Evolutionary conservation across 2,888 invertebrate species (phyloP), one percentile per base, ranked within the genome.

Genomic region (Sceliomorpha sp.): DNA sequence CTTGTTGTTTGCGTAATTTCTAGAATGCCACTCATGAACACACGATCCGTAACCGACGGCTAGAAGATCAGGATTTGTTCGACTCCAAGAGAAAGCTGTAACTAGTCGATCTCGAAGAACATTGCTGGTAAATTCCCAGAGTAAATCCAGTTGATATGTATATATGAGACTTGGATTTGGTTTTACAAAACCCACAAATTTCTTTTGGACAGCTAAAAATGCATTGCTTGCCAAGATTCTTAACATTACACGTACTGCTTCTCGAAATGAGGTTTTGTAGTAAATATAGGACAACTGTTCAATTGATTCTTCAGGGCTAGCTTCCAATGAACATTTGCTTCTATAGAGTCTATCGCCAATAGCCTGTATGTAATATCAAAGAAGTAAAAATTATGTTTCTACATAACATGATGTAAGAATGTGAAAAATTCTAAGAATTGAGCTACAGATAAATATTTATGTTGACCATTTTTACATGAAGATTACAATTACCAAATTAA

Each of bases 181-280:
- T 62, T 89, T 86, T 0, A 89, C 81, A 69, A 95, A 90, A 1
- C 94, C 94, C 20, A 93, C 91, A 83, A 93, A 95, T 31, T 90
- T 89, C 76, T 94, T 93, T 80, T 95, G 95, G 51, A 92, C 90
- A n/a, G 89, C 87, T 29, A 91, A 90, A 79, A 90, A 95, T 42
- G 91, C 90, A 76, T 93, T 92, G 51, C 93, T 92, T 0, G 94
- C 92, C 13, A 95, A 88, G 24, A 95, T 91, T n/a, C 95, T 90
- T 83, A 94, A 93, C 37, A 92, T 91, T 12, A 94, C 83, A 78
- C 92, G 89, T 0, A 91, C 89, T 0, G 94, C 92, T 70, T 93
- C 91, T 13, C 90, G 88, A 80, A 94, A 95, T 36, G 77, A 76
- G 2, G 51, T 53, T 45, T 86, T 88, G 15, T 86, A 81, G 15